Conservation (phyloP, 2,888 invertebrate genomes). For the Argyresthia albistria region DNA sequence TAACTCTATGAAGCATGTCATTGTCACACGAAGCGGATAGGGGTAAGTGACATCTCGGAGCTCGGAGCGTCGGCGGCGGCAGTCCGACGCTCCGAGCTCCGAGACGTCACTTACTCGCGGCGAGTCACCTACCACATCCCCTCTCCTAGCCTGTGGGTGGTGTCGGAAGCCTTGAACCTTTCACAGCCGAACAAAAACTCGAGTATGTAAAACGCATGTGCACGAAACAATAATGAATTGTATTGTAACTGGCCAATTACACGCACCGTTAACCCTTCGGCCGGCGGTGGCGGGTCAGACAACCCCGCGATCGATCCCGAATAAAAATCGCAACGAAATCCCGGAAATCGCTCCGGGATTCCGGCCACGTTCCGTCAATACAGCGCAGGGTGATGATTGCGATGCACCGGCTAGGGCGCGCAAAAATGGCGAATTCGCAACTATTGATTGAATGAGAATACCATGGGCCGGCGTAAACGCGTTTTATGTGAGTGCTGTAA, state of each 20-base stretch:
- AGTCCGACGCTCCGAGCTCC: too few relatives aligned
- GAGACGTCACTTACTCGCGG: too few relatives aligned
- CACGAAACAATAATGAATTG: slow-evolving; percentile 47
- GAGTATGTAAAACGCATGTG: neutral
- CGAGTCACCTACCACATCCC: too few relatives aligned
- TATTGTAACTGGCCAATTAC: slow-evolving; percentile 68
- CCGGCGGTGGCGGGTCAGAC: slow-evolving; percentile 20
- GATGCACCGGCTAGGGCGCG: slow-evolving; percentile 49
- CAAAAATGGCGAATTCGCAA: slow-evolving; percentile 39
- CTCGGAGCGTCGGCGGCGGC: too few relatives aligned
- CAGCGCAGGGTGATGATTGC: slow-evolving; percentile 63
- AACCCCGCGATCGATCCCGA: slow-evolving; percentile 13
- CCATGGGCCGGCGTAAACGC: neutral
- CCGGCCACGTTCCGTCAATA: slow-evolving; percentile 66
- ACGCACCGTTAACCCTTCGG: slow-evolving; percentile 61
- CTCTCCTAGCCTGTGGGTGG: too few relatives aligned
- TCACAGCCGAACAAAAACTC: too few relatives aligned
- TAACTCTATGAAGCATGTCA: too few relatives aligned
- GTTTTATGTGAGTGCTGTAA: neutral
- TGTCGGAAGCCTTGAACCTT: too few relatives aligned
- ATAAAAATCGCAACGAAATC: slow-evolving; percentile 65
- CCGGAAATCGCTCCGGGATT: slow-evolving; percentile 52
- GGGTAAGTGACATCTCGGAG: too few relatives aligned
- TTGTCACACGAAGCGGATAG: too few relatives aligned
- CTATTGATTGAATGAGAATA: slow-evolving; percentile 45